These are phyloP conservation scores for Tetanocera ferruginea DNA, from an alignment of 2,888 invertebrate genomes.

Conservation along the genomic window DNA sequence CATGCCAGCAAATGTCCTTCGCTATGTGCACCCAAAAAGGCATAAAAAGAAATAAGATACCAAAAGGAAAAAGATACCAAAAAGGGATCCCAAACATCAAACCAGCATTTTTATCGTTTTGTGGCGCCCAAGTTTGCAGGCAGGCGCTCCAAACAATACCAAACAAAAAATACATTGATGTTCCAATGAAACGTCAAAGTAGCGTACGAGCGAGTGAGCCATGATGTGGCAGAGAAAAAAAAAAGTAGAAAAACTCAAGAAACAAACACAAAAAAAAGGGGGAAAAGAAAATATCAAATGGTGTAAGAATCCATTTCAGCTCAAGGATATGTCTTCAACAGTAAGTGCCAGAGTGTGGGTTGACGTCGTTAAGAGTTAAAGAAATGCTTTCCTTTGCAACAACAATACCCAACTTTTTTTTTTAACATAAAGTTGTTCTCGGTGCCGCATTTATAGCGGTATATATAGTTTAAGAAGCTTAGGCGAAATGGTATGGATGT, in stretches of 20 bases:
- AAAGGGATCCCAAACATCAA: constrained; percentile 18
- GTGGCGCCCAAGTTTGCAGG: constrained; percentile 22
- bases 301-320: constrained; percentile 3
- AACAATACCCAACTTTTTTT: too few species aligned
- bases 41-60: constrained; percentile 10
- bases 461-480: background rate
- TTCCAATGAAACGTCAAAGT: constrained; percentile 19
- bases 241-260: background rate
- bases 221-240: background rate
- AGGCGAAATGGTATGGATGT: background rate
- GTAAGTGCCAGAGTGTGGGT: background rate
- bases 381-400: too few species aligned
- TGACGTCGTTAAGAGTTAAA: too few species aligned
- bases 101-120: constrained; percentile 42
- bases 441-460: background rate
- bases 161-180: constrained; percentile 6
- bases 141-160: background rate
- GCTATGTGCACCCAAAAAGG: constrained; percentile 1
- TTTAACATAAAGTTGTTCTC: too few species aligned
- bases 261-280: background rate
- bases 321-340: background rate
- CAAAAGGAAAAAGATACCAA: background rate
- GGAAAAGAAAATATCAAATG: background rate
- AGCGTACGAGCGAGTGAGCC: background rate
- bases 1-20: constrained; percentile 1